Evolutionary conservation across 2,113 vertebrate species (phyloP).

Genomic region (Syngnathus scovelli): DNA sequence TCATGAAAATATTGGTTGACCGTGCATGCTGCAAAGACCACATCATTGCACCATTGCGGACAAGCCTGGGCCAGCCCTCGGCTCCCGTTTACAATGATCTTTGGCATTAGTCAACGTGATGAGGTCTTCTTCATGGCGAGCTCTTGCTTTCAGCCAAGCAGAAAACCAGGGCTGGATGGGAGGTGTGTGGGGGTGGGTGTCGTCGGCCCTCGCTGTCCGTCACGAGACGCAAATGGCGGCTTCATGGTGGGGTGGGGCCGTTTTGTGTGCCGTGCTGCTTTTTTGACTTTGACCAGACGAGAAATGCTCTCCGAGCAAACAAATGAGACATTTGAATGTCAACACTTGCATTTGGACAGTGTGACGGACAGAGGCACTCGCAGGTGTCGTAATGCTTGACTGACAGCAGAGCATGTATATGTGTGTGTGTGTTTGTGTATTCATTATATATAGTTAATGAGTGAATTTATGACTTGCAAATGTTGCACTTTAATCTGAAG

Average conservation of each 20-base stretch:
- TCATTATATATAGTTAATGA: no score
- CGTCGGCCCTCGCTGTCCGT: constrained; percentile 13
- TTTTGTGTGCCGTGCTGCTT: constrained; percentile 25
- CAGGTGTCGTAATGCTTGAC: background rate
- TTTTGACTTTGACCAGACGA: constrained; percentile 36
- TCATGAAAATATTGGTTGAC: background rate
- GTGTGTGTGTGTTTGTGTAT: no score
- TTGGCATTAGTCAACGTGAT: background rate
- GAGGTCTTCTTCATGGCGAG: background rate
- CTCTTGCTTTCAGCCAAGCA: background rate
- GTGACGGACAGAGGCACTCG: constrained; percentile 1
- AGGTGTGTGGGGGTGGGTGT: no score
- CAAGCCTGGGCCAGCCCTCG: background rate
- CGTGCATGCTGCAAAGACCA: background rate
- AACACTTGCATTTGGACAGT: constrained; percentile 56
- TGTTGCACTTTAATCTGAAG: constrained; percentile 12
- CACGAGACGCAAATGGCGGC: constrained; percentile 48
- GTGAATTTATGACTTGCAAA: no score
- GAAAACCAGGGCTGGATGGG: no score
- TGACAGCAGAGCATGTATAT: no score
- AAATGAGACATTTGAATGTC: constrained; percentile 71
- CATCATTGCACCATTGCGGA: background rate
- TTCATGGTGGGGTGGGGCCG: constrained; percentile 25
- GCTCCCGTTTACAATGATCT: background rate
- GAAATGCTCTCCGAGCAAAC: constrained; percentile 64